These are phyloP conservation scores for Gastrophryne carolinensis DNA, from an alignment of 2,797 vertebrate genomes.

Conservation along the genomic window DNA sequence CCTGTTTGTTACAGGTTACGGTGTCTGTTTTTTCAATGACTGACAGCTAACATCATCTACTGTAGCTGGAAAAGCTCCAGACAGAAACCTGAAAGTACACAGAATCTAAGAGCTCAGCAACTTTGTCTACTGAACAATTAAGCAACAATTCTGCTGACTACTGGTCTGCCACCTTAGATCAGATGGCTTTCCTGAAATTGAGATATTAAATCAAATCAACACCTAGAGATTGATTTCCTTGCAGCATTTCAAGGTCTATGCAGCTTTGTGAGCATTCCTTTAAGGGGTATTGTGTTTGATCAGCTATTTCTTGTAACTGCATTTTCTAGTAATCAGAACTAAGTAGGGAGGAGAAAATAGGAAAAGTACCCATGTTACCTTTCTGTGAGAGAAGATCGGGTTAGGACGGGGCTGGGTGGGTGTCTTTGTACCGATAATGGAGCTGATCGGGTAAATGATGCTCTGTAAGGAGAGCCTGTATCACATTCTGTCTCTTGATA, in stretches of 20 bases:
- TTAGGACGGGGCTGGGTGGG: conserved; percentile 70
- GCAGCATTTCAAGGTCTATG: background rate
- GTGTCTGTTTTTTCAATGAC: too few species aligned
- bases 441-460: conserved; percentile 58
- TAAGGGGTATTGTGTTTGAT: background rate
- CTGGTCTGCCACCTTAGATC: background rate
- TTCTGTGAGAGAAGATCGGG: conserved; percentile 79
- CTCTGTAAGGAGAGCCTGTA: conserved; percentile 47
- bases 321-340: background rate
- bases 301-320: background rate
- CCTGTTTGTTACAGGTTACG: too few species aligned
- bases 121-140: conserved; percentile 30
- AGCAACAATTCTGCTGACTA: conserved; percentile 22
- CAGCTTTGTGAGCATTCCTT: background rate
- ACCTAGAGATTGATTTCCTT: conserved; percentile 9
- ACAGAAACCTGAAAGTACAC: conserved; percentile 2
- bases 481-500: conserved; percentile 51
- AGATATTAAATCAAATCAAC: conserved; percentile 39
- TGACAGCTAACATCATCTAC: background rate
- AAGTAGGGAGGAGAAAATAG: background rate
- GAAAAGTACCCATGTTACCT: conserved; percentile 70
- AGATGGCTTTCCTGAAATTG: background rate
- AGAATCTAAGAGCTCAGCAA: conserved; percentile 22
- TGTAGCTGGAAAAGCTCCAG: background rate
- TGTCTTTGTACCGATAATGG: conserved; percentile 60